Conservation (phyloP, 2,113 vertebrate species). For the Meleagris gallopavo region DNA sequence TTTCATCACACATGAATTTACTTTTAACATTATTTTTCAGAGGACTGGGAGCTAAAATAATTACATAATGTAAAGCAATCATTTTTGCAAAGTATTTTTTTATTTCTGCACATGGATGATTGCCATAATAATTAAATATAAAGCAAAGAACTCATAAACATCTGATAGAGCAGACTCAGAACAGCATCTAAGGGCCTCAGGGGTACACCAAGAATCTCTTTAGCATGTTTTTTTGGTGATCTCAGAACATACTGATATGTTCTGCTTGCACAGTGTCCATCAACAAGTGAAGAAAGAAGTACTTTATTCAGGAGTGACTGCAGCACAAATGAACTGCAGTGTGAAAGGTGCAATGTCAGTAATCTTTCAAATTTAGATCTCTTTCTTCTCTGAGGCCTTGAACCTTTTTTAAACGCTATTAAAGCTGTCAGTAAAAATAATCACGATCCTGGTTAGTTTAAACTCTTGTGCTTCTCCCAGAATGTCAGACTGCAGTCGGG, state of each 20-base stretch:
- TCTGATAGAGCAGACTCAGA: not conserved
- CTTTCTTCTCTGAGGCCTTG: not conserved
- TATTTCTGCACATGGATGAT: not conserved
- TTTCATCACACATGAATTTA: not conserved
- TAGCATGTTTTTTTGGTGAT: not conserved
- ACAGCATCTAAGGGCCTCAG: too few relatives aligned
- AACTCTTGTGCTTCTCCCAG: not conserved
- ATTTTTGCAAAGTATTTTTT: not conserved
- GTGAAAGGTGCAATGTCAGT: not conserved
- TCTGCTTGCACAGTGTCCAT: not conserved
- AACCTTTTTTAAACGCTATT: not conserved
- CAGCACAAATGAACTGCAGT: not conserved
- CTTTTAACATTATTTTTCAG: not conserved
- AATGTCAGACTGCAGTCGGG: not conserved
- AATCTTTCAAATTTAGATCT: not conserved
- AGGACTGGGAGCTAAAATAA: not conserved
- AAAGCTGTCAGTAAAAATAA: not conserved
- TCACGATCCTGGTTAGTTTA: not conserved
- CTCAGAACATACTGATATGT: accelerated
- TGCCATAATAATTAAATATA: not conserved
- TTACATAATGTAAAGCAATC: not conserved
- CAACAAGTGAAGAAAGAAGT: not conserved
- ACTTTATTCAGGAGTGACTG: not conserved
- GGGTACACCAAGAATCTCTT: not conserved
- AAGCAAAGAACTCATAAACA: not conserved